Conservation (phyloP, 2,888 invertebrate species). For the Drosophila affinis region DNA sequence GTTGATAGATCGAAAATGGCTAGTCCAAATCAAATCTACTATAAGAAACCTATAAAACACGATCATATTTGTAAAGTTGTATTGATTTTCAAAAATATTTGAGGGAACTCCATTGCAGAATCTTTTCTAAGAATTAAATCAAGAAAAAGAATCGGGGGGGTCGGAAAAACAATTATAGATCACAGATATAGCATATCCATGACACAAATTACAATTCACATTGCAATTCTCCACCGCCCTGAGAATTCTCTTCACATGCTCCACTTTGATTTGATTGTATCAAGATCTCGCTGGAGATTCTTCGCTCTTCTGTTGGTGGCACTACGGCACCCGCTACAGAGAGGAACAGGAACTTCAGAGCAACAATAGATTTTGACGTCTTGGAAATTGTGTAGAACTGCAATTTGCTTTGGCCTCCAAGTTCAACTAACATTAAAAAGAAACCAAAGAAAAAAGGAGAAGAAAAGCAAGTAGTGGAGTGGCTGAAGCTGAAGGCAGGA, state of each 20-base stretch:
- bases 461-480: conserved; percentile 13
- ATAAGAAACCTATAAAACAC: too few species aligned
- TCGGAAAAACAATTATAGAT: background rate
- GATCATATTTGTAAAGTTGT: too few species aligned
- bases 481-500: conserved; percentile 6
- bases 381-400: conserved; percentile 59
- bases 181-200: background rate
- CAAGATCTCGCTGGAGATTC: conserved; percentile 40
- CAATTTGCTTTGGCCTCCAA: conserved; percentile 77
- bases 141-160: too few species aligned
- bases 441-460: conserved; percentile 12
- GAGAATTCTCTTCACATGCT: conserved; percentile 41
- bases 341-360: conserved; percentile 11
- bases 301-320: background rate
- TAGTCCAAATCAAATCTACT: too few species aligned
- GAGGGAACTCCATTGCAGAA: too few species aligned
- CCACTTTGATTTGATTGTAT: conserved; percentile 50
- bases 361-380: conserved; percentile 56
- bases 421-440: conserved; percentile 74
- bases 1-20: too few species aligned
- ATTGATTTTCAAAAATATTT: too few species aligned
- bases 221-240: background rate
- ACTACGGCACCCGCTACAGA: conserved; percentile 31
- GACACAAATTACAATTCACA: conserved; percentile 5
- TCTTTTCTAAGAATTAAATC: too few species aligned